Base-by-base conservation (phyloP, 2,113 vertebrate species). In the Pollimyrus isidori region DNA sequence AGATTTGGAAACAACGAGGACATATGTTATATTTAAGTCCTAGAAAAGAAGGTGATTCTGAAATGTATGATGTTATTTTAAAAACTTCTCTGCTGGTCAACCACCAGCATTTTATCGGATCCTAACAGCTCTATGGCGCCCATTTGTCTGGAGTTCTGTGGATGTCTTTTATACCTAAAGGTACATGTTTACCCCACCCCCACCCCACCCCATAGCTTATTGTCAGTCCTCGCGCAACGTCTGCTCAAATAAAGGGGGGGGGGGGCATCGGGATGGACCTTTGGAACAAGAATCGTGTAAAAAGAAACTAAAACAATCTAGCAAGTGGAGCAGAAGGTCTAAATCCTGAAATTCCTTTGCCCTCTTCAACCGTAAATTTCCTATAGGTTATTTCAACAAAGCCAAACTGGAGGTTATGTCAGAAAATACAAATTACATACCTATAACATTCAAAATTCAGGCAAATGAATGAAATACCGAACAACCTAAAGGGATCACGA, bases 291-390 rank as follows among this genome's bases (percentile, higher is more conserved):
- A 86, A 48, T 87, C 65, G 65, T 46, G 85, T 62, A 87, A 90
- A 91, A 91, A 76, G n/a, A 88, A 65, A 80, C 30, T 35, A 83
- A 58, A 89, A 90, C 89, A 89, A 91, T 92, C 92, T 86, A 92
- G 86, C 88, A 93, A 95, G 88, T 91, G 91, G 92, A 93, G 93
- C 93, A 94, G 93, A 94, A 94, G 92, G 91, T 94, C 89, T 89
- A 93, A 93, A 92, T 90, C 92, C 93, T 93, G 93, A 93, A 92
- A 95, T 95, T 95, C 93, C 94, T 95, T 94, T 94, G 93, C 92
- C 93, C 94, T 93, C 94, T 94, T 93, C 94, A 95, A 95, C 94
- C 93, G 91, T 94, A 95, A 95, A 96, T 94, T 95, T 92, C 92
- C 92, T 92, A 93, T 91, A 91, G 92, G 93, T 94, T 94, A 93